Percentiles rank a stretch among this genome's conserved stretches.
phyloP scores from a whole-genome alignment of 2,113 vertebrate species.

The Manacus vitellinus region DNA sequence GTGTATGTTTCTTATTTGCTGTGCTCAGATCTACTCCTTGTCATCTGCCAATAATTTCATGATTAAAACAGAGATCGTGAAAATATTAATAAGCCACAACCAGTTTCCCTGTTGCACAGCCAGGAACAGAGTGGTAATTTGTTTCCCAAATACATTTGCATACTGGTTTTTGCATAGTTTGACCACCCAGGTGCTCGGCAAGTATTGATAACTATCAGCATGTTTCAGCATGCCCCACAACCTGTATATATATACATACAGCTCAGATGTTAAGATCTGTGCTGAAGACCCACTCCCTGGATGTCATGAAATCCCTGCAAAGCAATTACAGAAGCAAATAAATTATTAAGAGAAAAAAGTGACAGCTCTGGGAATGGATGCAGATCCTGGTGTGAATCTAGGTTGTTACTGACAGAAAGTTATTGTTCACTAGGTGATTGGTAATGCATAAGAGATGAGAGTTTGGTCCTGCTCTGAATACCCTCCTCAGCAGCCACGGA shows the following conservation, averaged over 20 bases:
- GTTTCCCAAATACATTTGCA: neutral
- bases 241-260: neutral
- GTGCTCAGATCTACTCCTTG: neutral
- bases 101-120: neutral
- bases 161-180: neutral
- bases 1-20: neutral
- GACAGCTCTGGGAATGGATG: constrained; percentile 27
- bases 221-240: neutral
- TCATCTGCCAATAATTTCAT: neutral
- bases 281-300: neutral
- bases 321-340: constrained; percentile 46
- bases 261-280: neutral
- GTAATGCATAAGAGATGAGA: neutral
- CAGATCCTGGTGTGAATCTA: neutral
- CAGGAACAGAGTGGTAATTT: neutral
- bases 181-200: neutral
- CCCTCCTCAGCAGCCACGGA: neutral
- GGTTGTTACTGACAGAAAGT: neutral
- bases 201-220: neutral
- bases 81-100: neutral
- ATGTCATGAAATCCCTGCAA: neutral
- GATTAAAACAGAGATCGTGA: neutral
- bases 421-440: neutral
- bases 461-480: neutral
- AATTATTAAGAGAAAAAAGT: constrained; percentile 42